Conservation (phyloP, 2,113 vertebrate species). For the Albula glossodonta region DNA sequence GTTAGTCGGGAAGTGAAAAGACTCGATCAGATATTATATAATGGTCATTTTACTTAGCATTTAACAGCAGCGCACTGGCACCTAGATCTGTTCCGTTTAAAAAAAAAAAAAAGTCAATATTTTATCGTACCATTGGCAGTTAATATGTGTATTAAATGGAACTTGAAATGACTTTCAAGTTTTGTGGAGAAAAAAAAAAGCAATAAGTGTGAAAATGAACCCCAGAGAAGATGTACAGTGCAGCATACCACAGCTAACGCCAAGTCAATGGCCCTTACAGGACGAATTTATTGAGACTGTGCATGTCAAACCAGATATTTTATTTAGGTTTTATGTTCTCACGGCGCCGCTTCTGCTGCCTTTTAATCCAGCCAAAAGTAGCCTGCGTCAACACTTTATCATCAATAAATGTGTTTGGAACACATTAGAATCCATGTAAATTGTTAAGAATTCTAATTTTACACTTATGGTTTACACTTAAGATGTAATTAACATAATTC, state of each 20-base stretch:
- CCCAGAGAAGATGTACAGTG: not conserved
- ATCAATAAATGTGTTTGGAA: not conserved
- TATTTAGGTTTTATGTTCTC: not conserved
- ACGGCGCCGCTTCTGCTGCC: not conserved
- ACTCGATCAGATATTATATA: not conserved
- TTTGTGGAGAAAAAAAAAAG: not conserved
- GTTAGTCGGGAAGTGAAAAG: slow-evolving; percentile 31
- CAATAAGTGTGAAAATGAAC: not conserved
- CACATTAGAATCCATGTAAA: not conserved
- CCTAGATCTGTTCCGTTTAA: not conserved
- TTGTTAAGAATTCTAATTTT: not conserved
- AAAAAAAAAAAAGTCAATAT: not conserved
- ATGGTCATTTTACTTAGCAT: not conserved
- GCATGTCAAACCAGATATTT: not conserved
- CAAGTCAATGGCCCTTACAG: not conserved
- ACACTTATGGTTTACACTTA: not conserved
- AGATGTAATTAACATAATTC: not conserved
- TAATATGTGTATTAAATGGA: not conserved
- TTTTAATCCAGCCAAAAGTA: not conserved
- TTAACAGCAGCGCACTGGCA: not conserved
- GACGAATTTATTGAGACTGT: not conserved
- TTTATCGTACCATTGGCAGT: not conserved
- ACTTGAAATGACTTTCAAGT: slow-evolving; percentile 6
- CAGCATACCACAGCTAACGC: not conserved
- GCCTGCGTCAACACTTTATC: not conserved